Percentiles rank a stretch among this genome's conserved stretches.
Conservation (phyloP, 2,113 vertebrate species). For the Copsychus sechellarum region DNA sequence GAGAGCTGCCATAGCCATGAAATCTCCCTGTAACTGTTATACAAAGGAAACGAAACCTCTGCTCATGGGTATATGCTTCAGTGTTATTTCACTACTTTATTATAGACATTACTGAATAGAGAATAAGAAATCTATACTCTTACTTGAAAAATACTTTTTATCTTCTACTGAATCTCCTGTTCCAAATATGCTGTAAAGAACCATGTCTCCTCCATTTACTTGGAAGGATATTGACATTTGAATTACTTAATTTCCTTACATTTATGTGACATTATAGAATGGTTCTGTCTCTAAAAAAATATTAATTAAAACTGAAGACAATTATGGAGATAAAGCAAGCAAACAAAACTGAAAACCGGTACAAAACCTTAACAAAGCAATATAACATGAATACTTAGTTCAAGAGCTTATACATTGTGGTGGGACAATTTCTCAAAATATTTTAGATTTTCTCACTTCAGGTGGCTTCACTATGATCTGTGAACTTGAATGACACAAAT, state of each 20-base stretch:
- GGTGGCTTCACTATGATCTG: not conserved
- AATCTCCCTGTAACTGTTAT: not conserved
- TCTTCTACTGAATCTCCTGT: not conserved
- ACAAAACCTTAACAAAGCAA: not conserved
- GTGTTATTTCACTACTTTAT: not conserved
- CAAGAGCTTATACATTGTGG: not conserved
- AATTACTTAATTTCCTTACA: not conserved
- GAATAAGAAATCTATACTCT: not conserved
- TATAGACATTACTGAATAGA: not conserved
- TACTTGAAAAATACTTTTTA: not conserved
- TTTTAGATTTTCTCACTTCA: not conserved
- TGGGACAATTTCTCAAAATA: not conserved
- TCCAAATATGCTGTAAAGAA: not conserved
- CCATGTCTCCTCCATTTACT: not conserved
- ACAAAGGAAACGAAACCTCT: not conserved
- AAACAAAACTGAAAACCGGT: not conserved
- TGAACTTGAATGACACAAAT: not conserved
- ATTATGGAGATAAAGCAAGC: not conserved
- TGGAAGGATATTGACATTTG: not conserved
- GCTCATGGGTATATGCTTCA: not conserved
- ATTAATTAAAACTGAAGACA: not conserved
- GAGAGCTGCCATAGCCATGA: not conserved
- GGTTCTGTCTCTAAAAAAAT: not conserved
- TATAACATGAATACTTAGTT: not conserved
- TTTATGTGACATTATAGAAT: not conserved